Evolutionary conservation across 2,797 vertebrate genomes (phyloP).

Genomic region (Sebastes jordani): DNA sequence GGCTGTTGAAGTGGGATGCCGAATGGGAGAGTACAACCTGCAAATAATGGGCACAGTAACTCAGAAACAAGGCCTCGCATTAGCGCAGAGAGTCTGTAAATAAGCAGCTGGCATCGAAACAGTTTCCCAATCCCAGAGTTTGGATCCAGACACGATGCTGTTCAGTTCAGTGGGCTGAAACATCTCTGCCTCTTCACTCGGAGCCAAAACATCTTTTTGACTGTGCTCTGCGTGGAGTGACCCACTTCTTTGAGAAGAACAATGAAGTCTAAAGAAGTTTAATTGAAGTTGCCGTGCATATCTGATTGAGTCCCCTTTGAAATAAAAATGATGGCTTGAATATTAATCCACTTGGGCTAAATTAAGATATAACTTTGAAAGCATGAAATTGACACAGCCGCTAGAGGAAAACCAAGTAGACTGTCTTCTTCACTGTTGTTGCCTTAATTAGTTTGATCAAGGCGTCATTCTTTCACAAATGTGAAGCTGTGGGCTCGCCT

Average conservation of each 20-base stretch:
- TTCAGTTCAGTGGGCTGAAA: conserved; percentile 71
- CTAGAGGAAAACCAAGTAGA: conserved; percentile 17
- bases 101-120: conserved; percentile 63
- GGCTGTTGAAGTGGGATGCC: conserved; percentile 24
- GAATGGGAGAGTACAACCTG: conserved; percentile 15
- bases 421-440: conserved; percentile 23
- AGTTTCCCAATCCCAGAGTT: conserved; percentile 47
- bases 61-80: conserved; percentile 51
- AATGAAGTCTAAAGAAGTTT: conserved; percentile 65
- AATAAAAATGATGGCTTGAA: conserved; percentile 67
- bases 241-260: conserved; percentile 70
- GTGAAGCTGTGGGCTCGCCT: conserved; percentile 5
- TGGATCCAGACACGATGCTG: conserved; percentile 58
- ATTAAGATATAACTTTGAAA: conserved; percentile 64
- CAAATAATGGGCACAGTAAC: conserved; percentile 50
- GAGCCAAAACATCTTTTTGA: conserved; percentile 65
- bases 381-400: conserved; percentile 61
- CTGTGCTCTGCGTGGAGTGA: conserved; percentile 58
- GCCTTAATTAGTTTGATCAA: conserved; percentile 55
- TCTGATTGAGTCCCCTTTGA: conserved; percentile 69
- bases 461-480: conserved; percentile 20
- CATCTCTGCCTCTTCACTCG: conserved; percentile 59
- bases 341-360: conserved; percentile 68
- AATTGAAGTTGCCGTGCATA: conserved; percentile 70
- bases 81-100: conserved; percentile 57